phyloP scores from a whole-genome alignment of 2,113 vertebrate species.

The Abramis brama region DNA sequence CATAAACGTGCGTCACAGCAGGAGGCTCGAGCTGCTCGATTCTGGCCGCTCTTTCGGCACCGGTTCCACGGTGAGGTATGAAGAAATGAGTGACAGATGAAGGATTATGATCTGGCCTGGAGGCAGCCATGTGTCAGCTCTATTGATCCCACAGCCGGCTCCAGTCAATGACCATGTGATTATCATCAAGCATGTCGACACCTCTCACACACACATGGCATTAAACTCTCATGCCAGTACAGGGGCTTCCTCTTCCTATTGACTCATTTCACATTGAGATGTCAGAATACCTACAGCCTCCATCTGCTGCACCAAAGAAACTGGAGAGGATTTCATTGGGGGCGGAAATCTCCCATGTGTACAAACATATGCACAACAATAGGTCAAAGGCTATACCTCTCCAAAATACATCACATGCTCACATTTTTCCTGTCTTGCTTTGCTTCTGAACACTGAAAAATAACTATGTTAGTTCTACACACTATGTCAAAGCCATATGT shows the following conservation, averaged over 20 bases:
- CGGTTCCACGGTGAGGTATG: not conserved
- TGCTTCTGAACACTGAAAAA: not conserved
- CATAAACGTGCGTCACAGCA: not conserved
- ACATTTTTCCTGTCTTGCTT: not conserved
- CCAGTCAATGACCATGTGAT: slow-evolving; percentile 55
- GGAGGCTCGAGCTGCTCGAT: not conserved
- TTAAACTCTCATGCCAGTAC: slow-evolving; percentile 10
- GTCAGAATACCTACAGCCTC: slow-evolving; percentile 43
- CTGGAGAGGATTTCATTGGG: not conserved
- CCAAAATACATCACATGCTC: not conserved
- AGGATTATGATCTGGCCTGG: slow-evolving; percentile 49
- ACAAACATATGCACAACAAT: slow-evolving; percentile 25
- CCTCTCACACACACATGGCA: slow-evolving; percentile 16
- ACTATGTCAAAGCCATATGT: not conserved
- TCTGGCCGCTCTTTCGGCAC: not conserved
- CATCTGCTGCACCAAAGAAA: slow-evolving; percentile 39
- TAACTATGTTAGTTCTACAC: not conserved
- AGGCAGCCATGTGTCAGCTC: slow-evolving; percentile 39
- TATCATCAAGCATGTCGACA: slow-evolving; percentile 54
- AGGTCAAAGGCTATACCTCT: not conserved
- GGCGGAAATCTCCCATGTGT: slow-evolving; percentile 24
- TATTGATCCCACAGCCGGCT: slow-evolving; percentile 49
- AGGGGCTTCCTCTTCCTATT: slow-evolving; percentile 39
- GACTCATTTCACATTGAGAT: slow-evolving; percentile 48
- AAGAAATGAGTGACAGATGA: slow-evolving; percentile 39